phyloP scores from a whole-genome alignment of 35 echinoderm and acorn worm species.

The Amphiura filiformis region DNA sequence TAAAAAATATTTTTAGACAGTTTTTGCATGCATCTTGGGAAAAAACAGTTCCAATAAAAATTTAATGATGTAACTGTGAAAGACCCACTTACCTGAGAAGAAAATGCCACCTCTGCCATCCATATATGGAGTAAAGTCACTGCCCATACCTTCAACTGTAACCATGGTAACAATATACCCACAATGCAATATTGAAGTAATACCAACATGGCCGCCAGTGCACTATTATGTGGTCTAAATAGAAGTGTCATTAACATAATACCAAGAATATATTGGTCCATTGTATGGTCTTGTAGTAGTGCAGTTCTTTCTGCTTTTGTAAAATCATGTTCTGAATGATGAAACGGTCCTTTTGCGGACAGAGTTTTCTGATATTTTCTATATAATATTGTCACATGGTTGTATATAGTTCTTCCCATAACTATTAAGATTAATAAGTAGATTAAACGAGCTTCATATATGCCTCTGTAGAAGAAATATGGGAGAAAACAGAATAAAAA shows the following conservation, averaged over 20 bases:
- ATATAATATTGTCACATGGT: neutral
- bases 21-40: too few species aligned
- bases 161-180: slow-evolving; percentile 63
- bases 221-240: slow-evolving; percentile 84
- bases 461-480: slow-evolving; percentile 83
- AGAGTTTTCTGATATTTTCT: slow-evolving; percentile 10
- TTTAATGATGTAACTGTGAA: too few species aligned
- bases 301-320: neutral
- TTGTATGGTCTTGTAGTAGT: neutral
- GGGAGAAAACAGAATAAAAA: too few species aligned
- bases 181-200: slow-evolving; percentile 69
- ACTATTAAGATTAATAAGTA: slow-evolving; percentile 45
- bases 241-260: slow-evolving; percentile 63
- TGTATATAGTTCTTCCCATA: slow-evolving; percentile 10
- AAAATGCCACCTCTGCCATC: slow-evolving; percentile 91
- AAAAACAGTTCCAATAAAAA: too few species aligned
- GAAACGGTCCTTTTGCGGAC: neutral
- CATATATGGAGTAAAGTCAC: slow-evolving; percentile 83
- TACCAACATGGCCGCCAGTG: slow-evolving; percentile 74
- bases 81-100: slow-evolving; percentile 85
- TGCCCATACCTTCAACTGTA: slow-evolving; percentile 77
- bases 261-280: slow-evolving; percentile 38
- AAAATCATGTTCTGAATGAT: neutral
- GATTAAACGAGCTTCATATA: slow-evolving; percentile 76
- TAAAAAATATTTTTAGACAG: too few species aligned